Evolutionary conservation across 2,888 invertebrate genomes (phyloP).

Genomic region (Bhutanitis thaidina): DNA sequence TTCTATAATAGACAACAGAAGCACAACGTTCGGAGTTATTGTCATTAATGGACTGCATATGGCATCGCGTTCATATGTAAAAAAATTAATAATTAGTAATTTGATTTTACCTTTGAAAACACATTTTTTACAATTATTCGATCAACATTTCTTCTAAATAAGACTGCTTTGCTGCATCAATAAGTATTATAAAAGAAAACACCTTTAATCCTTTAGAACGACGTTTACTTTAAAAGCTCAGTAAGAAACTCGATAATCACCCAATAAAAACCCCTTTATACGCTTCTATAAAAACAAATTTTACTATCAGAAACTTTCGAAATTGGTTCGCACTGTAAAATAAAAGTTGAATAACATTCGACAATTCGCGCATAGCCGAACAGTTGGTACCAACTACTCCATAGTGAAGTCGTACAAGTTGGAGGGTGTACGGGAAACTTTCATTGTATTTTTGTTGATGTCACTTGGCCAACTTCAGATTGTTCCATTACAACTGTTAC

Average conservation of each 20-base stretch:
- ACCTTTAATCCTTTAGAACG: too few relatives aligned
- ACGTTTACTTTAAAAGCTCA: background rate
- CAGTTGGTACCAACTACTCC: conserved; percentile 18
- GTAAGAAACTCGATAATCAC: conserved; percentile 6
- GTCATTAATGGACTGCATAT: conserved; percentile 13
- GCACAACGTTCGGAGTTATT: conserved; percentile 21
- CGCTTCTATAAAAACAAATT: conserved; percentile 12
- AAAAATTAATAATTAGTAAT: too few relatives aligned
- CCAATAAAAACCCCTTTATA: background rate
- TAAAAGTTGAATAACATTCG: conserved; percentile 21
- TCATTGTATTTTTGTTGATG: conserved; percentile 22
- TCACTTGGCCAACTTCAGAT: conserved; percentile 20
- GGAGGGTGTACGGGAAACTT: conserved; percentile 17
- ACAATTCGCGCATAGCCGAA: conserved; percentile 8
- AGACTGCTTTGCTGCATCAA: too few relatives aligned
- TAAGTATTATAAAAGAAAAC: too few relatives aligned
- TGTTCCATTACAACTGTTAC: conserved; percentile 16
- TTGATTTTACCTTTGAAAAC: too few relatives aligned
- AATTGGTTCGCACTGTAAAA: conserved; percentile 17
- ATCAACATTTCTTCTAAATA: too few relatives aligned
- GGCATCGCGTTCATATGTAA: too few relatives aligned
- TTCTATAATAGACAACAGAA: conserved; percentile 19
- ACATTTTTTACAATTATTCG: too few relatives aligned
- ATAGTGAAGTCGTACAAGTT: conserved; percentile 15
- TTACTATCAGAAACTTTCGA: conserved; percentile 14